phyloP scores from a whole-genome alignment of 2,888 invertebrate genomes.

The Calameuta idolon region DNA sequence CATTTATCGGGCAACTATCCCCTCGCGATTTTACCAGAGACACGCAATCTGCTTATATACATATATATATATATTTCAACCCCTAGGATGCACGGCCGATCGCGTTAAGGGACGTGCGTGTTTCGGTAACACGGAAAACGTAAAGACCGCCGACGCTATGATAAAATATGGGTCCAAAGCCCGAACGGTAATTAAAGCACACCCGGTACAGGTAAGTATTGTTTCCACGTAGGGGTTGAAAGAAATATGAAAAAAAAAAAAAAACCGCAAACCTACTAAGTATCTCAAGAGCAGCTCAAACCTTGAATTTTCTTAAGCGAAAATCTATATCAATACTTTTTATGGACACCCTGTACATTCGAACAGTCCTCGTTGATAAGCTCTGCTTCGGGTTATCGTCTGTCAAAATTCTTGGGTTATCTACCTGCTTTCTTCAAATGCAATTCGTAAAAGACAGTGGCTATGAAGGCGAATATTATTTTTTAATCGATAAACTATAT shows the following conservation, averaged over 20 bases:
- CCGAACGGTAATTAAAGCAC: slow-evolving; percentile 47
- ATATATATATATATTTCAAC: neutral
- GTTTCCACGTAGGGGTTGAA: neutral
- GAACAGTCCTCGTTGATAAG: neutral
- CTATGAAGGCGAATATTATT: neutral
- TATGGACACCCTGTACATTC: neutral
- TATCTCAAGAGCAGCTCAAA: neutral
- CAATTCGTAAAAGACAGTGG: neutral
- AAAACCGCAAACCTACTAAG: neutral
- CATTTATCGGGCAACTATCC: slow-evolving; percentile 39
- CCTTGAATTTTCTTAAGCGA: neutral
- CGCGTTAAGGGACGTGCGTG: slow-evolving; percentile 35
- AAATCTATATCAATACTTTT: neutral
- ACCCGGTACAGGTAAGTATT: neutral
- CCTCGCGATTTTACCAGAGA: slow-evolving; percentile 7
- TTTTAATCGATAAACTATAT: neutral
- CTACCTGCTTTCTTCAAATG: neutral
- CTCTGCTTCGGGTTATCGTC: neutral
- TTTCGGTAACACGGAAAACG: slow-evolving; percentile 43
- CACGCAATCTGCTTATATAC: slow-evolving; percentile 26
- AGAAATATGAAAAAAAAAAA: neutral
- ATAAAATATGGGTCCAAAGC: slow-evolving; percentile 47
- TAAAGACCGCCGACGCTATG: slow-evolving; percentile 45
- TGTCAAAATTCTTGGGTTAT: neutral
- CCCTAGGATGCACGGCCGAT: neutral